Conservation (phyloP, 2,797 vertebrate species). For the Oreortyx pictus region DNA sequence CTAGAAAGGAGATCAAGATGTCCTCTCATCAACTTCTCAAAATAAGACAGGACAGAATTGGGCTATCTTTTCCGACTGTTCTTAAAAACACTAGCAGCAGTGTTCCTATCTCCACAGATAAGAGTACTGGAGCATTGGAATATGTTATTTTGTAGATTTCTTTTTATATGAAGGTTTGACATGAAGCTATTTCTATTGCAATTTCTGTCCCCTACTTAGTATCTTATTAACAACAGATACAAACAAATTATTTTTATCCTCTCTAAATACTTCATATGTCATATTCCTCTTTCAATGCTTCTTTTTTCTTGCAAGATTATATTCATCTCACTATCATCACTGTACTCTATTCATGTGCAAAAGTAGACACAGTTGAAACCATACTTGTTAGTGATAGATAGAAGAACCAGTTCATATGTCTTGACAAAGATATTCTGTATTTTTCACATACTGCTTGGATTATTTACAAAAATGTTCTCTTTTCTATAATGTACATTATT, state of each 20-base stretch:
- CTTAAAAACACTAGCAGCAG: neutral
- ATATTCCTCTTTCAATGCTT: neutral
- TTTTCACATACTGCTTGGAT: neutral
- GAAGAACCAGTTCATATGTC: neutral
- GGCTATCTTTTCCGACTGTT: neutral
- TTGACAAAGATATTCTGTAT: neutral
- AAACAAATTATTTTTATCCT: neutral
- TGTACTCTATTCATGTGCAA: neutral
- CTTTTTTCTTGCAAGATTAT: neutral
- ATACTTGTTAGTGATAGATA: neutral
- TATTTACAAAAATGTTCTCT: neutral
- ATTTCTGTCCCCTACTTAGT: neutral
- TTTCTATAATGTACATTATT: neutral
- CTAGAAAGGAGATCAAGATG: neutral
- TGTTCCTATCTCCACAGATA: neutral
- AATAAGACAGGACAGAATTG: neutral
- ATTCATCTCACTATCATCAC: neutral
- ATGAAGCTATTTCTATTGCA: neutral
- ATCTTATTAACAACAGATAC: neutral
- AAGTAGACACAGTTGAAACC: neutral
- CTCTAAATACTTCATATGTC: neutral
- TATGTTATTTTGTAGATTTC: neutral
- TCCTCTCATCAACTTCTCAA: neutral
- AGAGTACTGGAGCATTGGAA: too few species aligned
- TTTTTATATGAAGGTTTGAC: neutral